Evolutionary conservation across 2,113 vertebrate species (phyloP).

Genomic region (Sminthopsis crassicaudata): DNA sequence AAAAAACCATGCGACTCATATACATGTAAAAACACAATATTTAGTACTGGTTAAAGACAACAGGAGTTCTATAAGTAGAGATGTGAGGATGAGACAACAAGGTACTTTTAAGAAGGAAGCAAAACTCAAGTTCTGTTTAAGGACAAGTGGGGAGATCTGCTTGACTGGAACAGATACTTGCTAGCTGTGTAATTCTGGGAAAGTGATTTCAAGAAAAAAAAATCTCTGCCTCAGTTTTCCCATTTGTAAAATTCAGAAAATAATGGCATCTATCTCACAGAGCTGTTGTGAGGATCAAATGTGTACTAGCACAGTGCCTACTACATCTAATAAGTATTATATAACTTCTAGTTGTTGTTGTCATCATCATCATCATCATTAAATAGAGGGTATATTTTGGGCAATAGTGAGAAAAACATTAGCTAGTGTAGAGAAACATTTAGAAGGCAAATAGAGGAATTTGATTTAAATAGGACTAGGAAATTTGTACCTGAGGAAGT

Average conservation of each 20-base stretch:
- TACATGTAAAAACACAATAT: not conserved
- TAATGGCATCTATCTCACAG: not conserved
- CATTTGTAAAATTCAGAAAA: not conserved
- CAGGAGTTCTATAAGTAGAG: not conserved
- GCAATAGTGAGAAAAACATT: not conserved
- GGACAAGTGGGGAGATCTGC: not conserved
- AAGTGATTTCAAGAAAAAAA: not conserved
- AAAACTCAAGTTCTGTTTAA: not conserved
- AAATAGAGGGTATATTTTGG: not conserved
- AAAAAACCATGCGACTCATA: not conserved
- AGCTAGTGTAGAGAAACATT: not conserved
- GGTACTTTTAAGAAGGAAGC: not conserved
- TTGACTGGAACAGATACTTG: not conserved
- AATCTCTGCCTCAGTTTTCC: not conserved
- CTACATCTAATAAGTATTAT: not conserved
- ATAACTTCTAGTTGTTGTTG: not conserved
- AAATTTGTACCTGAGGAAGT: not conserved
- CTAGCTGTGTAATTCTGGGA: not conserved
- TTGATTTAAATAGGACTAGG: not conserved
- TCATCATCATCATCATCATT: not conserved
- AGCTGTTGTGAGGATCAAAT: not conserved
- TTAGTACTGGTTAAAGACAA: not conserved
- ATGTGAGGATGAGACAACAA: not conserved
- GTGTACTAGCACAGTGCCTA: not conserved
- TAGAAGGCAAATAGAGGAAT: not conserved